phyloP scores from a whole-genome alignment of 2,888 invertebrate genomes.

The Drosophila paracracens region DNA sequence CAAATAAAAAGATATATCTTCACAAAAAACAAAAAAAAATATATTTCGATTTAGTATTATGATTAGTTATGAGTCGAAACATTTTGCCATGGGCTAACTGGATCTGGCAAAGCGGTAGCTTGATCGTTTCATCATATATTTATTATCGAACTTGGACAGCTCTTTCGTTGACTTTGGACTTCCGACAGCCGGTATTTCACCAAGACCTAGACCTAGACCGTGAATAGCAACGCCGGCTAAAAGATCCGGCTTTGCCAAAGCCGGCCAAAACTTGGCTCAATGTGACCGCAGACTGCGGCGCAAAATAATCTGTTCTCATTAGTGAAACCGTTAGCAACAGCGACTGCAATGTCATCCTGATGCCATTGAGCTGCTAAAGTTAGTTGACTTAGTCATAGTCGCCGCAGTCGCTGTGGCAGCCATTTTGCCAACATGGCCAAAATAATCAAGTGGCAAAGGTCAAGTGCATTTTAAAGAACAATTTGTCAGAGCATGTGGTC shows the following conservation, averaged over 20 bases:
- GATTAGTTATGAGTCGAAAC: slow-evolving; percentile 48
- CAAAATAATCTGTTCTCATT: slow-evolving; percentile 30
- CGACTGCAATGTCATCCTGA: slow-evolving; percentile 33
- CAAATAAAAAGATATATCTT: slow-evolving; percentile 31
- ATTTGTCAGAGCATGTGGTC: slow-evolving; percentile 49
- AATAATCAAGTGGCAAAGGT: slow-evolving; percentile 63
- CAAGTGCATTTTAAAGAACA: slow-evolving; percentile 65
- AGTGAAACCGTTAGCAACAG: slow-evolving; percentile 52
- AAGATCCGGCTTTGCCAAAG: slow-evolving; percentile 15
- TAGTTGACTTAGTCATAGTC: slow-evolving; percentile 3
- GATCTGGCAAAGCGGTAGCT: slow-evolving; percentile 52
- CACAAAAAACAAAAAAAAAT: neutral
- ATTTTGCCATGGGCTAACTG: slow-evolving; percentile 57
- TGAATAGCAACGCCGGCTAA: slow-evolving; percentile 42
- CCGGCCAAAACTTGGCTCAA: neutral
- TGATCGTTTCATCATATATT: slow-evolving; percentile 52
- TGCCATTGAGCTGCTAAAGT: slow-evolving; percentile 20
- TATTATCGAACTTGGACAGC: slow-evolving; percentile 68
- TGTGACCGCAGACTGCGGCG: neutral
- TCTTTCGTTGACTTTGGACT: slow-evolving; percentile 55
- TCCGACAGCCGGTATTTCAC: slow-evolving; percentile 59
- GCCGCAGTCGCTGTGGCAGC: neutral
- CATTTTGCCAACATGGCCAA: slow-evolving; percentile 56
- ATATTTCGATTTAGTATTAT: slow-evolving; percentile 20
- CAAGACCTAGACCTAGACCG: slow-evolving; percentile 75